Evolutionary conservation across 2,888 invertebrate species (phyloP).

Genomic region (Cylindroiulus punctatus): DNA sequence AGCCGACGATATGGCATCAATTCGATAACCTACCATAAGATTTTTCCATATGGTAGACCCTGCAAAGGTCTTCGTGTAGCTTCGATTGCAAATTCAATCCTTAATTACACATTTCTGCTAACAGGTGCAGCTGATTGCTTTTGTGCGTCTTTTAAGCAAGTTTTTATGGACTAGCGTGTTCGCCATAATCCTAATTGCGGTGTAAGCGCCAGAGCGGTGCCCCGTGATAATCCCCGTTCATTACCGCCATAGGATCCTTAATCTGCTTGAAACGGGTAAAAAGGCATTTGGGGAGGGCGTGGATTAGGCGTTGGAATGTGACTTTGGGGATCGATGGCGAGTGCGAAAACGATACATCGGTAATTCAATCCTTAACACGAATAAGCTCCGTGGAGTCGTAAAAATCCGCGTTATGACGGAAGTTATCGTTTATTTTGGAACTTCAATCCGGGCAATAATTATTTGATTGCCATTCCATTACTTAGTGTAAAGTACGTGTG

Average conservation of each 20-base stretch:
- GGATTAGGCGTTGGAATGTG: neutral
- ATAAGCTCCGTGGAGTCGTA: neutral
- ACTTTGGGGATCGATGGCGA: neutral
- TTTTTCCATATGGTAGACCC: no score
- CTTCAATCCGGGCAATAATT: constrained; percentile 29
- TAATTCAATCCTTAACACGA: constrained; percentile 39
- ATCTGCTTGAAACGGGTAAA: constrained; percentile 20
- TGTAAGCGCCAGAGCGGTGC: neutral
- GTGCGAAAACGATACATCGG: constrained; percentile 37
- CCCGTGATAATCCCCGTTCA: constrained; percentile 7
- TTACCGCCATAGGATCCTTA: constrained; percentile 2
- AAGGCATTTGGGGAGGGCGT: neutral
- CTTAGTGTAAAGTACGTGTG: neutral
- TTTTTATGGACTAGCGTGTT: constrained; percentile 12
- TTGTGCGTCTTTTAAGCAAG: constrained; percentile 8
- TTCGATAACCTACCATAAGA: no score
- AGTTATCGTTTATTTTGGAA: constrained; percentile 32
- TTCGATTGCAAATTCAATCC: constrained; percentile 25
- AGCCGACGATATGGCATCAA: no score
- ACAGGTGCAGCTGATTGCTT: constrained; percentile 25
- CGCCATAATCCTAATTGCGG: constrained; percentile 5
- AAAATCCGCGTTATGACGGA: constrained; percentile 4
- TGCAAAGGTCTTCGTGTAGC: no score
- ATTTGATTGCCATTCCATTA: constrained; percentile 35
- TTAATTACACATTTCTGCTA: constrained; percentile 4